Evolutionary conservation across 2,113 vertebrate species (phyloP).

Genomic region (Xenopus tropicalis): DNA sequence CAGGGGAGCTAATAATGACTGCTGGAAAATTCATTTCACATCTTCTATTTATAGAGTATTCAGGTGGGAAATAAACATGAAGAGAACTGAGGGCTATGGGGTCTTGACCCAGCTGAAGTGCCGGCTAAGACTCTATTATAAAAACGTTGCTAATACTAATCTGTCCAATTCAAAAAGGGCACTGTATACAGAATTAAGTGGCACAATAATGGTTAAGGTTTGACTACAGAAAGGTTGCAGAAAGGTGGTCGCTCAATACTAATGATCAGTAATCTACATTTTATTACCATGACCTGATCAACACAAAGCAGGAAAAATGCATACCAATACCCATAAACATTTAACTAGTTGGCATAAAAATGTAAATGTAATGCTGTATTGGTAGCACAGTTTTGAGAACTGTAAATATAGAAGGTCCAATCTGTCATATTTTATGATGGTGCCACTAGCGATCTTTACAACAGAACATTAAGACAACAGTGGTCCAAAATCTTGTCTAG

Average conservation of each 20-base stretch:
- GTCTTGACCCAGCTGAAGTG: slow-evolving; percentile 32
- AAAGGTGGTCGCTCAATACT: not conserved
- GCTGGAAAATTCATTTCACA: slow-evolving; percentile 41
- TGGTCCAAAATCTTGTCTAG: too few species aligned
- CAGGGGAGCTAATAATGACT: slow-evolving; percentile 41
- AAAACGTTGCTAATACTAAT: slow-evolving; percentile 25
- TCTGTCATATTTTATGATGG: too few species aligned
- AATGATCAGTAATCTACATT: not conserved
- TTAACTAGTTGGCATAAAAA: too few species aligned
- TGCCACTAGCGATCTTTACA: too few species aligned
- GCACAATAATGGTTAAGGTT: not conserved
- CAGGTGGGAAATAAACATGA: slow-evolving; percentile 29
- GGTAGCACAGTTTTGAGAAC: too few species aligned
- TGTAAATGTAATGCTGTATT: too few species aligned
- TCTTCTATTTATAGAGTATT: slow-evolving; percentile 41
- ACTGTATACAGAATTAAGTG: not conserved
- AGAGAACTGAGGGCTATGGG: slow-evolving; percentile 13
- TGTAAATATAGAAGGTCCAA: too few species aligned
- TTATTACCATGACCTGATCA: not conserved
- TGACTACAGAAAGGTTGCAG: not conserved
- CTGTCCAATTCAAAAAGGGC: slow-evolving; percentile 8
- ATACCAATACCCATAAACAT: too few species aligned
- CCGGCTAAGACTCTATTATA: slow-evolving; percentile 30
- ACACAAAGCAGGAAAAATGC: not conserved
- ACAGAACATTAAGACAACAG: too few species aligned